Percentiles rank a stretch among this genome's conserved stretches.
Conservation (phyloP, 1,140 invertebrate genomes). For the Drosophila bocki region DNA sequence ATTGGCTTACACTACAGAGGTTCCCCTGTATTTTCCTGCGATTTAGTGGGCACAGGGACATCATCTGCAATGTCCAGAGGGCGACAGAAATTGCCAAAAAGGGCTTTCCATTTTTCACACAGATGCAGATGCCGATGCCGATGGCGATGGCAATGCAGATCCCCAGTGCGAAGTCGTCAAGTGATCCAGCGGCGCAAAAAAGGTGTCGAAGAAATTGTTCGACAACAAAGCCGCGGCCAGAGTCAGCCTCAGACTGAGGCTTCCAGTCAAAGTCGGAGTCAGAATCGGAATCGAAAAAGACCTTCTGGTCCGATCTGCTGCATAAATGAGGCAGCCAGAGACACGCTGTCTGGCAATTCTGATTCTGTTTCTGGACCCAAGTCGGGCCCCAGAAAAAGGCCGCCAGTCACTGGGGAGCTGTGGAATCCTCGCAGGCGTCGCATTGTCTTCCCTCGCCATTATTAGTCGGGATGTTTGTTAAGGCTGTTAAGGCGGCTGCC, state of each 20-base stretch:
- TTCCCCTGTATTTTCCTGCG: constrained; percentile 14
- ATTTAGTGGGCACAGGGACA: constrained; percentile 30
- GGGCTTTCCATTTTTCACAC: constrained; percentile 81
- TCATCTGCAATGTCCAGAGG: constrained; percentile 20
- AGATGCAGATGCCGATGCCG: constrained; percentile 62
- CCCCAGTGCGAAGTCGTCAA: constrained; percentile 49
- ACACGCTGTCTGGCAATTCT: constrained; percentile 76
- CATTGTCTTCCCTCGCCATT: constrained; percentile 74
- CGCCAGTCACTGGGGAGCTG: constrained; percentile 49
- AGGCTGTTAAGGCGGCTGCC: constrained; percentile 53
- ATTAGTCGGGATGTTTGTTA: constrained; percentile 78
- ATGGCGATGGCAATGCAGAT: constrained; percentile 46
- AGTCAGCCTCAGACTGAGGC: constrained; percentile 26
- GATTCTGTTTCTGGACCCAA: constrained; percentile 26
- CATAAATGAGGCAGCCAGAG: constrained; percentile 79
- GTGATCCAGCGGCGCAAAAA: constrained; percentile 53
- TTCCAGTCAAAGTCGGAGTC: constrained; percentile 32
- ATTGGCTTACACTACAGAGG: neutral
- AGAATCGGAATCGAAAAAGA: neutral
- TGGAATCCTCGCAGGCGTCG: constrained; percentile 60
- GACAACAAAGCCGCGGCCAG: constrained; percentile 57
- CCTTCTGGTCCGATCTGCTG: constrained; percentile 41
- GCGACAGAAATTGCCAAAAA: constrained; percentile 70
- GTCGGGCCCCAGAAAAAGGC: constrained; percentile 38
- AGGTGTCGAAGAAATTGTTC: constrained; percentile 82